These are phyloP conservation scores for Elymnias hypermnestra DNA, from an alignment of 1,140 invertebrate genomes.

Conservation along the genomic window DNA sequence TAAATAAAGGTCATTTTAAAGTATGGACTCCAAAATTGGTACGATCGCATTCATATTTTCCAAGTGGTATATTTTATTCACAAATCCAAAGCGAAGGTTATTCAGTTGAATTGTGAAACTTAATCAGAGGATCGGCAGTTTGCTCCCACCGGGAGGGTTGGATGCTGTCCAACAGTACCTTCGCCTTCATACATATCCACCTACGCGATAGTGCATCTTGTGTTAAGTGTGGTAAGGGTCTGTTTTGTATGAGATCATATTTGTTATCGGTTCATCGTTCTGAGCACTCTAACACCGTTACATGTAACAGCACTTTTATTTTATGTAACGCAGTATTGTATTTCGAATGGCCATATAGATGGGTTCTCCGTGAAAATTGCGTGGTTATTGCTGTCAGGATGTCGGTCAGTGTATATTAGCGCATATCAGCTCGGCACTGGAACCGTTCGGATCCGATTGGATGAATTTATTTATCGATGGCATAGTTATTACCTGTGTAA, in stretches of 20 bases:
- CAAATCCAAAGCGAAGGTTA: conserved; percentile 22
- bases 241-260: conserved; percentile 6
- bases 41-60: conserved; percentile 8
- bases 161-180: conserved; percentile 13
- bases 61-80: conserved; percentile 18
- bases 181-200: background rate
- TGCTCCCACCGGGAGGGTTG: conserved; percentile 15
- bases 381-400: conserved; percentile 8
- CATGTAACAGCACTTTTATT: conserved; percentile 16
- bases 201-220: conserved; percentile 5
- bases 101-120: conserved; percentile 21
- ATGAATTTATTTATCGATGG: too few species aligned
- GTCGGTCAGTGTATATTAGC: background rate
- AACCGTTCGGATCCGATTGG: too few species aligned
- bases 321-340: conserved; percentile 21
- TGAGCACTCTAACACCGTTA: conserved; percentile 16
- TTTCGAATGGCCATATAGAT: conserved; percentile 11
- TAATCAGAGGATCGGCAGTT: conserved; percentile 19
- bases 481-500: too few species aligned
- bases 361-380: conserved; percentile 14
- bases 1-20: too few species aligned
- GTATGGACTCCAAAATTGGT: too few species aligned
- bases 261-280: background rate
- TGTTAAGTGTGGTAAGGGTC: background rate
- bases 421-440: background rate